Evolutionary conservation across 1,140 invertebrate species (phyloP), one percentile per base, ranked within the genome.

Genomic region (Megathymus violae): DNA sequence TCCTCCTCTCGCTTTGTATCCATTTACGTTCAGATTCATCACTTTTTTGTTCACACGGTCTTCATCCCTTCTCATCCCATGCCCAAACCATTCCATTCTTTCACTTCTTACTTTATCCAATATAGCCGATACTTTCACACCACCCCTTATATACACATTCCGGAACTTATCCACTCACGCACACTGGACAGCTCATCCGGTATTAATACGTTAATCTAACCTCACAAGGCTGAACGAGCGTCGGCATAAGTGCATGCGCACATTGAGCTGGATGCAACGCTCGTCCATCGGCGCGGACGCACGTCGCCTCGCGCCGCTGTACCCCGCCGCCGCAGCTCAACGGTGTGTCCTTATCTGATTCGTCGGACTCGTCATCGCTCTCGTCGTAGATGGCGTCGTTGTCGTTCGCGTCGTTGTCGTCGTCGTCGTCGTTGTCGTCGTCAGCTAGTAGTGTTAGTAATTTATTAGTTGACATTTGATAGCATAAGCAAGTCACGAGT

Each of bases 171-270:
- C n/a, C n/a, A n/a, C n/a, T n/a, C n/a, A n/a, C n/a, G n/a, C n/a
- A n/a, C n/a, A n/a, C n/a, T n/a, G n/a, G n/a, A n/a, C n/a, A n/a
- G n/a, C n/a, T n/a, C n/a, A n/a, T n/a, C n/a, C n/a, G n/a, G n/a
- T n/a, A 31, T 9, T 31, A 31, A 31, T 7, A 1, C 27, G 9
- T 7, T 9, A 14, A 34, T 15, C 40, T 56, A 63, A 91, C 91
- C 80, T 92, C 91, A 59, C 91, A 92, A 38, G 89, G 87, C 46
- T 92, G 91, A 15, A 91, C 87, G 0, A 89, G 71, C 0, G 85
- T 82, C 0, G 89, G 89, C 72, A 85, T 75, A 0, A 80, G 75
- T 0, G 85, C 77, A 40, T 88, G 79, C 0, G 82, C 79, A 62
- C 87, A 92, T 15, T 90, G 87, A 0, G 78, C 79, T 0, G 80